Evolutionary conservation across 2,888 invertebrate species (phyloP).

Genomic region (Molorchus minor): DNA sequence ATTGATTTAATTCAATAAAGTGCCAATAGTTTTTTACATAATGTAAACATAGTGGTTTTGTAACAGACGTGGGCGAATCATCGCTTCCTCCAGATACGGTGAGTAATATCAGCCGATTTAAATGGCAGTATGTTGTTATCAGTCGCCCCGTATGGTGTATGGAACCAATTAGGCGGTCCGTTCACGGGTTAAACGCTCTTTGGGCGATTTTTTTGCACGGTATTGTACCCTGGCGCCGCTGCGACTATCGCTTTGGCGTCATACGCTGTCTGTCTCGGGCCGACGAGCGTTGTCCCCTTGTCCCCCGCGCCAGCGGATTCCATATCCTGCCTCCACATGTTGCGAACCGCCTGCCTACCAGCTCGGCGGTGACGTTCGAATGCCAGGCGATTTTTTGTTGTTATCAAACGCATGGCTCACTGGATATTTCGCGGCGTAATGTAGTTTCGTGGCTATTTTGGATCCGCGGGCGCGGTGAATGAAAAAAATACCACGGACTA

Average conservation of each 20-base stretch:
- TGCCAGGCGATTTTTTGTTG: slow-evolving; percentile 28
- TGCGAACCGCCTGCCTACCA: slow-evolving; percentile 34
- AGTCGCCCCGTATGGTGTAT: background rate
- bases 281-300: slow-evolving; percentile 54
- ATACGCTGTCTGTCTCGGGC: slow-evolving; percentile 61
- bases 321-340: slow-evolving; percentile 49
- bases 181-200: slow-evolving; percentile 20
- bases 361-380: slow-evolving; percentile 10
- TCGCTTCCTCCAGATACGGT: slow-evolving; percentile 46
- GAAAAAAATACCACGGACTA: background rate
- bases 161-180: slow-evolving; percentile 9
- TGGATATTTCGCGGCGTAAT: slow-evolving; percentile 1
- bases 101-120: slow-evolving; percentile 34
- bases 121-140: background rate
- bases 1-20: slow-evolving; percentile 25
- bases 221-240: slow-evolving; percentile 63
- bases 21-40: slow-evolving; percentile 38
- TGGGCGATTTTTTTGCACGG: slow-evolving; percentile 58
- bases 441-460: slow-evolving; percentile 2
- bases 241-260: slow-evolving; percentile 64
- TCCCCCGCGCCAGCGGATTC: slow-evolving; percentile 55
- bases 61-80: slow-evolving; percentile 45
- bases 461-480: background rate
- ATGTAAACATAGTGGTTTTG: slow-evolving; percentile 45
- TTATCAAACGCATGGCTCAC: slow-evolving; percentile 25